Base-by-base conservation (phyloP, 2,113 vertebrate species). In the Pitta sordida region DNA sequence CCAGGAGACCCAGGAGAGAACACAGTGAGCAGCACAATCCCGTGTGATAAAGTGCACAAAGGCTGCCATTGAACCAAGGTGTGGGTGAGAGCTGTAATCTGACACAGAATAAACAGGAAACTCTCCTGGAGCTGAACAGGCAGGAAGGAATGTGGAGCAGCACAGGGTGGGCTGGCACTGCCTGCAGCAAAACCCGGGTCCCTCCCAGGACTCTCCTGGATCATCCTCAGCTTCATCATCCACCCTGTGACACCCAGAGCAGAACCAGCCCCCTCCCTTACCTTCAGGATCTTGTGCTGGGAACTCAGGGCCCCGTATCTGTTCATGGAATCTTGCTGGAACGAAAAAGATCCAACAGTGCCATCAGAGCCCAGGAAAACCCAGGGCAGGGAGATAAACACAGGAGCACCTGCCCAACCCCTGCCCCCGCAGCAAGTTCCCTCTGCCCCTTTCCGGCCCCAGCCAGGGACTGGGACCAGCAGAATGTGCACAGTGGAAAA, bases 241-340 rank as follows among this genome's bases (percentile, higher is more conserved):
- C 39, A 41, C 39, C 39, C 39, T 29, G 15, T 8, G 20, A 17
- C 11, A 0, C 7, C 3, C 55, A 41, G 70, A 24, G 34, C 52
- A 9, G 1, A 27, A 49, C 0, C 27, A 46, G 13, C 8, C 6
- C 9, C 9, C 29, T 15, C 30, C 30, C 91, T 96, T 94, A 98
- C 97, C 97, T 98, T 98, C 62, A 98, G 92, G 34, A 98, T 97
- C 92, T 96, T 98, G 92, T 98, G 97, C 91, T 98, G 97, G 15
- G 97, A 97, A 7, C 96, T 98, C 32, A 98, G 95, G 16, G 97
- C 97, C 9, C 97, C 97, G 0, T 98, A 98, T 85, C 97, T 96
- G 95, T 98, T 98, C 97, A 98, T 97, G 18, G 98, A 97, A 37
- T 98, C 97, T 97, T 98, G 98, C 98, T 98, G 96, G 43, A 86